Evolutionary conservation across 2,797 vertebrate species (phyloP).

Genomic region (Chiropotes sagulatus): DNA sequence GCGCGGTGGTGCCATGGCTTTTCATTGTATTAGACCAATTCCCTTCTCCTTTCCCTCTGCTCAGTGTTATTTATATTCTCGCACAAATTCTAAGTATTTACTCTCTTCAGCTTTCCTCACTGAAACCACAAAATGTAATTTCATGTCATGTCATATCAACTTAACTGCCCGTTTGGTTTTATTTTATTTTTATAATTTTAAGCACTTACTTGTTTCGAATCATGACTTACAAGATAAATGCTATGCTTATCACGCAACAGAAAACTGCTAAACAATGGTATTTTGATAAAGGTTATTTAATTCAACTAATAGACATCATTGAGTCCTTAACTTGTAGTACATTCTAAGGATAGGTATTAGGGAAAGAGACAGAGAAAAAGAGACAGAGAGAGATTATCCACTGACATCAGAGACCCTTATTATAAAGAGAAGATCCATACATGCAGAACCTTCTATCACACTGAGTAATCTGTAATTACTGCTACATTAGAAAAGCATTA

Average conservation of each 20-base stretch:
- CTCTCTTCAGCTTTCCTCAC: not conserved
- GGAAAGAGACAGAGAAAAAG: not conserved
- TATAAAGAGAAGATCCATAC: not conserved
- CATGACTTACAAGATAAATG: not conserved
- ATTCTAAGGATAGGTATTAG: not conserved
- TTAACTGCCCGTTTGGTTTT: not conserved
- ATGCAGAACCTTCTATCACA: not conserved
- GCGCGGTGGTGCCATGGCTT: fast-evolving
- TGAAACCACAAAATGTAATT: not conserved
- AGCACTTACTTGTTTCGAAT: not conserved
- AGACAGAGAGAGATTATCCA: not conserved
- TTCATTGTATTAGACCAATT: not conserved
- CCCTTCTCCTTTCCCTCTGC: not conserved
- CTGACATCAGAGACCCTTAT: not conserved
- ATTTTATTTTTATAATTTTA: constrained; percentile 19
- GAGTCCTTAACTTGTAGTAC: not conserved
- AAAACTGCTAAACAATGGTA: not conserved
- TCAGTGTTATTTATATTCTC: not conserved
- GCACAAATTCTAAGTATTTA: not conserved
- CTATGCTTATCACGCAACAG: not conserved
- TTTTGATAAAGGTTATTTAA: not conserved
- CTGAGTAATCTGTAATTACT: not conserved
- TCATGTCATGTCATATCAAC: not conserved
- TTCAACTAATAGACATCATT: not conserved
- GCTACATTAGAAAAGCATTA: not conserved